These are phyloP conservation scores for Lasioglossum albipes DNA, from an alignment of 1,140 invertebrate genomes.

Conservation along the genomic window DNA sequence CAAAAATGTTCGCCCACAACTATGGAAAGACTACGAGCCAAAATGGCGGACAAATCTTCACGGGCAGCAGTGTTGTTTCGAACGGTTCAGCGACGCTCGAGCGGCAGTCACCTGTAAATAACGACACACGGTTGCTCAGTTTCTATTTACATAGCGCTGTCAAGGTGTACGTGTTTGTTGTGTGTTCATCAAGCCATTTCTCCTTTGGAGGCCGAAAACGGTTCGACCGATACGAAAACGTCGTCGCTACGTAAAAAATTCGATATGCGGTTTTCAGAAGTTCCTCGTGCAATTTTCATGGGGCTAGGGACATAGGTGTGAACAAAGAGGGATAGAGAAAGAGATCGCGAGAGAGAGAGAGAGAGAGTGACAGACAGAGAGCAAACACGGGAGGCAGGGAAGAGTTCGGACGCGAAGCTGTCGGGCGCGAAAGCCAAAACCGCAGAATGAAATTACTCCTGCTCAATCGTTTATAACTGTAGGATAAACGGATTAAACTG, in stretches of 20 bases:
- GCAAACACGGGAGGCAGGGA: slow-evolving; percentile 3
- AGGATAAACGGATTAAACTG: slow-evolving; percentile 74
- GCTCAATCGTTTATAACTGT: slow-evolving; percentile 74
- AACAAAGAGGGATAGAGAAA: slow-evolving; percentile 18
- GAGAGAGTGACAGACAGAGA: background rate
- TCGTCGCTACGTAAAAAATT: slow-evolving; percentile 60
- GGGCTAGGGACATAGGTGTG: slow-evolving; percentile 42
- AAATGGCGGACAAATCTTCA: background rate
- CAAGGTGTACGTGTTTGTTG: too few relatives aligned
- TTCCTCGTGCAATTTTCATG: slow-evolving; percentile 56
- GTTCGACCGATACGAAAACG: slow-evolving; percentile 37
- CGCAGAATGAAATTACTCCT: slow-evolving; percentile 76
- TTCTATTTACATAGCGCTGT: background rate
- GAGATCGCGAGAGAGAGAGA: background rate
- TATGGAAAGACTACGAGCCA: too few relatives aligned
- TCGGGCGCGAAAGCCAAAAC: slow-evolving; percentile 72
- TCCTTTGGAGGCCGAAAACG: slow-evolving; percentile 39
- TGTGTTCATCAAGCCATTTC: slow-evolving; percentile 9
- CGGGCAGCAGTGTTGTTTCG: too few relatives aligned
- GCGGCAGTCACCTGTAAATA: slow-evolving; percentile 3
- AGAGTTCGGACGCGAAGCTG: slow-evolving; percentile 38
- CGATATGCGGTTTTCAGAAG: slow-evolving; percentile 69
- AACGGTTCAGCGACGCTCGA: background rate
- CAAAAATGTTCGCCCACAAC: too few relatives aligned
- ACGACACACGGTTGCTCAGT: background rate